Conservation (phyloP, 2,797 vertebrate genomes). For the Microctenopoma lineatum region DNA sequence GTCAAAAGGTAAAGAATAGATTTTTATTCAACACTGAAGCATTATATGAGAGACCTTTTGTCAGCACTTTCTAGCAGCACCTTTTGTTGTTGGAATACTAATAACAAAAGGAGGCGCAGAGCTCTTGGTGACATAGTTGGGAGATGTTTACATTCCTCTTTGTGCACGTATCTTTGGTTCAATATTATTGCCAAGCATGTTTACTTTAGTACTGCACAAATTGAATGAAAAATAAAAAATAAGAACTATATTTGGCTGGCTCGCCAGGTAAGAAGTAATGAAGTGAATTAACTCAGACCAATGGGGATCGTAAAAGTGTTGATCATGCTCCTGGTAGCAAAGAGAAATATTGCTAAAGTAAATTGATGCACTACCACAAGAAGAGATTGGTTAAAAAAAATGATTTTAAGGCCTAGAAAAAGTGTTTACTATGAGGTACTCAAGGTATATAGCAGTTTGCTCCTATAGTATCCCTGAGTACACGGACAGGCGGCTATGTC, state of each 20-base stretch:
- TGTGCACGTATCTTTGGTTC: slow-evolving; percentile 12
- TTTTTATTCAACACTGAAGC: slow-evolving; percentile 8
- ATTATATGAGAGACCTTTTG: slow-evolving; percentile 13
- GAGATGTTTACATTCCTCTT: slow-evolving; percentile 19
- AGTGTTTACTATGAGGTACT: background rate
- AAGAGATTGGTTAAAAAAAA: too few species aligned
- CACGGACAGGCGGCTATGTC: slow-evolving; percentile 50
- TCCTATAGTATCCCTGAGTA: background rate
- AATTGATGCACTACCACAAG: slow-evolving; percentile 16
- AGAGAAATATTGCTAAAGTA: slow-evolving; percentile 51
- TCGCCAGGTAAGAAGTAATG: slow-evolving; percentile 62
- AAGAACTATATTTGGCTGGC: slow-evolving; percentile 44
- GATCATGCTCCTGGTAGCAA: slow-evolving; percentile 55
- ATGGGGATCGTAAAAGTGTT: slow-evolving; percentile 67
- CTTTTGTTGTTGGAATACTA: slow-evolving; percentile 18
- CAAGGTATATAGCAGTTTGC: slow-evolving; percentile 1
- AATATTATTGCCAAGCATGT: slow-evolving; percentile 1
- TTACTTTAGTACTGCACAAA: slow-evolving; percentile 41
- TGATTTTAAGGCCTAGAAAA: slow-evolving; percentile 10
- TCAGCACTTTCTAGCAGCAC: slow-evolving; percentile 47
- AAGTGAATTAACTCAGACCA: slow-evolving; percentile 48
- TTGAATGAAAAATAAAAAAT: slow-evolving; percentile 43
- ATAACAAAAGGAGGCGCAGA: slow-evolving; percentile 25
- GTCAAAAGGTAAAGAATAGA: slow-evolving; percentile 9
- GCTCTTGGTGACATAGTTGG: slow-evolving; percentile 43